phyloP scores from a whole-genome alignment of 1,140 invertebrate genomes.

The Polypedilum pembai region DNA sequence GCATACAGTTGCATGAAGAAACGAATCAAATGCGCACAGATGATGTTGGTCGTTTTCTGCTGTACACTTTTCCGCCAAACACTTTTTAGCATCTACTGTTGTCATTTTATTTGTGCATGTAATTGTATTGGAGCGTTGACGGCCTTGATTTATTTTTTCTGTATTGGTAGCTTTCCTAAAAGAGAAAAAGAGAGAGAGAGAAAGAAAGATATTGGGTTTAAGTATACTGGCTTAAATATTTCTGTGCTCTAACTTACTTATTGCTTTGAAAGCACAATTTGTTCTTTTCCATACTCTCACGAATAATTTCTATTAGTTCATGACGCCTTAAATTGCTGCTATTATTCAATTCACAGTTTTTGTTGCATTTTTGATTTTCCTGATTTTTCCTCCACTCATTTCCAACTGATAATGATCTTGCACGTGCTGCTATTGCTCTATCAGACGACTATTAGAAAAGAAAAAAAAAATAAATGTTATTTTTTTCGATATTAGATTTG shows the following conservation, averaged over 20 bases:
- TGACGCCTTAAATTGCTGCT: conserved; percentile 32
- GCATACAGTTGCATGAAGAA: conserved; percentile 52
- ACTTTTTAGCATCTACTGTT: not conserved
- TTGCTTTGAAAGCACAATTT: conserved; percentile 73
- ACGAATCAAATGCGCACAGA: conserved; percentile 52
- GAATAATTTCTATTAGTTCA: conserved; percentile 75
- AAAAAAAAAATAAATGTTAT: not conserved
- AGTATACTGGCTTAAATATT: not conserved
- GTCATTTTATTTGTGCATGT: conserved; percentile 42
- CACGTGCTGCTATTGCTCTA: conserved; percentile 33
- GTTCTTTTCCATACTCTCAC: conserved; percentile 87
- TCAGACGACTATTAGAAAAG: not conserved
- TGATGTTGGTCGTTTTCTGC: conserved; percentile 44
- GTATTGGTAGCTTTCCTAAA: conserved; percentile 40
- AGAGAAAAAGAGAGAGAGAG: conserved; percentile 28
- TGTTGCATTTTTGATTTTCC: conserved; percentile 29
- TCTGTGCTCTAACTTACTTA: conserved; percentile 48
- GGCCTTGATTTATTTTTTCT: conserved; percentile 42
- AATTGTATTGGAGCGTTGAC: conserved; percentile 46
- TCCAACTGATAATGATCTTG: conserved; percentile 42
- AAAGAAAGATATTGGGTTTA: conserved; percentile 26
- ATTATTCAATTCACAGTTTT: conserved; percentile 36
- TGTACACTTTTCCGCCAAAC: conserved; percentile 31
- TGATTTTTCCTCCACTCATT: conserved; percentile 38
- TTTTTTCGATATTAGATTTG: not conserved